These are phyloP conservation scores for Apodemia mormo DNA, from an alignment of 2,888 invertebrate species.

Conservation along the genomic window DNA sequence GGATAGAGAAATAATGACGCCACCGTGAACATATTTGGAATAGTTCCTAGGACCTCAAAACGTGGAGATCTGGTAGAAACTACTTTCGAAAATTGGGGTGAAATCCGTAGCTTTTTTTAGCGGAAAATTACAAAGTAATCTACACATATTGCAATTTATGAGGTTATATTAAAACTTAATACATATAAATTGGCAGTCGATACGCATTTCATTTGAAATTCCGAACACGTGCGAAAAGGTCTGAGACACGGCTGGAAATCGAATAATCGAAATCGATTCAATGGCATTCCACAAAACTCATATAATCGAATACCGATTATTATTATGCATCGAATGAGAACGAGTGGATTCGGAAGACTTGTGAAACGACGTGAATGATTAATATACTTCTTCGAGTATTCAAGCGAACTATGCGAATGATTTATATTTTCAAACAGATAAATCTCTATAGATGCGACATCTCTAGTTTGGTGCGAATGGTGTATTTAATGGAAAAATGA, in stretches of 20 bases:
- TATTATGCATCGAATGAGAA: conserved; percentile 58
- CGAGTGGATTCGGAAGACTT: conserved; percentile 32
- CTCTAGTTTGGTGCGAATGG: no score
- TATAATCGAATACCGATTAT: conserved; percentile 66
- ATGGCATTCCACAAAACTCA: conserved; percentile 51
- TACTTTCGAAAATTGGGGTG: no score
- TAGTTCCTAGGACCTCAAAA: no score
- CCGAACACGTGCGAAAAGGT: conserved; percentile 59
- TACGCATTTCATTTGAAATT: conserved; percentile 44
- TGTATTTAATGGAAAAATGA: no score
- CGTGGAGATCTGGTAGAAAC: no score
- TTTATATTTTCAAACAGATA: not conserved
- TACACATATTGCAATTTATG: not conserved
- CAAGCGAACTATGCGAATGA: conserved; percentile 10
- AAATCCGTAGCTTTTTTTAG: no score
- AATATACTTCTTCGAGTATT: conserved; percentile 23
- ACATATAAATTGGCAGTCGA: conserved; percentile 24
- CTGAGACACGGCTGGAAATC: conserved; percentile 43
- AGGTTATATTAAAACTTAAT: not conserved
- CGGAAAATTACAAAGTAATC: no score
- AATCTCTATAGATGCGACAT: not conserved
- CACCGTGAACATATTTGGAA: no score
- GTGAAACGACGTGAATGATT: conserved; percentile 24
- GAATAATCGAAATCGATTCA: conserved; percentile 37
- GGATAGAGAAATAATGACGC: no score